Conservation (phyloP, 2,797 vertebrate genomes). For the Peromyscus aztecus region DNA sequence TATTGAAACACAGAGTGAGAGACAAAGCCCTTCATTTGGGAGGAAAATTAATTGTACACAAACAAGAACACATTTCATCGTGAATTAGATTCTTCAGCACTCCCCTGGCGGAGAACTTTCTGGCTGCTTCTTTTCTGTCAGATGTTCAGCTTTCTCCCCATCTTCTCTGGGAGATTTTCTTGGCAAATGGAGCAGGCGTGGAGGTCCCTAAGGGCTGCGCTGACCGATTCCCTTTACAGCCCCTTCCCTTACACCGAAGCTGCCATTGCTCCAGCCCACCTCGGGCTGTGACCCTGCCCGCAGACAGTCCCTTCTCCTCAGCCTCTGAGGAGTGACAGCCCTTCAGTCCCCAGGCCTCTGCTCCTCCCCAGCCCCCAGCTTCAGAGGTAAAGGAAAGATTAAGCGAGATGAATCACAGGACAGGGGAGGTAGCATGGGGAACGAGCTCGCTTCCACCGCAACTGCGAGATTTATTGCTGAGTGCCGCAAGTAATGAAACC, state of each 20-base stretch:
- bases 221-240: slow-evolving; percentile 74
- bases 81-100: slow-evolving; percentile 38
- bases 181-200: slow-evolving; percentile 34
- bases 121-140: slow-evolving; percentile 35
- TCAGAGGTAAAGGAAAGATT: slow-evolving; percentile 87
- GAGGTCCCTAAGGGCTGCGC: slow-evolving; percentile 57
- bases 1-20: slow-evolving; percentile 10
- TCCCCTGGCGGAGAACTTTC: slow-evolving; percentile 48
- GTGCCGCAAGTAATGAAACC: slow-evolving; percentile 88
- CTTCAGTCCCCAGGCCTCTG: slow-evolving; percentile 81
- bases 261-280: slow-evolving; percentile 54
- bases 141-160: not conserved
- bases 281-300: slow-evolving; percentile 70
- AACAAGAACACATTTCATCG: slow-evolving; percentile 69
- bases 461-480: slow-evolving; percentile 87
- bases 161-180: slow-evolving; percentile 66
- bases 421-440: slow-evolving; percentile 82
- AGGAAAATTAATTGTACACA: slow-evolving; percentile 70
- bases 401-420: slow-evolving; percentile 89
- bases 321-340: slow-evolving; percentile 80
- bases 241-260: not conserved
- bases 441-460: slow-evolving; percentile 85
- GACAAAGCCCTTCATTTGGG: slow-evolving; percentile 70
- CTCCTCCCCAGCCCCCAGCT: slow-evolving; percentile 69
- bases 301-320: slow-evolving; percentile 82